A percentile compares a stretch with the other conserved stretches of the same genome.
phyloP scores from a whole-genome alignment of 2,113 vertebrate genomes.

The Australoheros scitulus region DNA sequence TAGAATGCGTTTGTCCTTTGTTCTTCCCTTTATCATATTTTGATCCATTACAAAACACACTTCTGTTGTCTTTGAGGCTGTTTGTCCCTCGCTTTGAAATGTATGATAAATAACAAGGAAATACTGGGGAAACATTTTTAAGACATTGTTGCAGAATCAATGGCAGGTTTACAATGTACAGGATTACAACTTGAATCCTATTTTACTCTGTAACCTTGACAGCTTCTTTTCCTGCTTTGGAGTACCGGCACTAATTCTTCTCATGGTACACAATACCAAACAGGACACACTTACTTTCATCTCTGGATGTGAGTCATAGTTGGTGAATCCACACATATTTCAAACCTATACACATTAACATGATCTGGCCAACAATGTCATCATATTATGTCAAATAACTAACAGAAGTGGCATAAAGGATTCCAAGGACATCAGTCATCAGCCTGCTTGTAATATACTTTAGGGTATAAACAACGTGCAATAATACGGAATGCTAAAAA shows the following conservation, averaged over 20 bases:
- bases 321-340: constrained; percentile 57
- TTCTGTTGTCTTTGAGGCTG: constrained; percentile 12
- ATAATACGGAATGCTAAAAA: neutral
- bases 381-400: constrained; percentile 37
- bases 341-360: constrained; percentile 51
- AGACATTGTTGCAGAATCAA: constrained; percentile 52
- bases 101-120: constrained; percentile 39
- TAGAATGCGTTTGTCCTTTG: constrained; percentile 9
- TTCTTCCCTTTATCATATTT: constrained; percentile 14
- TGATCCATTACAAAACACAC: constrained; percentile 1
- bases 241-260: constrained; percentile 53
- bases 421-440: constrained; percentile 43
- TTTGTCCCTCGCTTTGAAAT: constrained; percentile 19
- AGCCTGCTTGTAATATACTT: neutral
- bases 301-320: constrained; percentile 48
- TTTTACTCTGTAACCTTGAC: constrained; percentile 64
- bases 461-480: neutral
- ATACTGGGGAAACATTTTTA: constrained; percentile 13
- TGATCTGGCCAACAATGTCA: constrained; percentile 31
- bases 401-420: constrained; percentile 36
- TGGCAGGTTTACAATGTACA: constrained; percentile 61
- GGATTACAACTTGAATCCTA: constrained; percentile 63
- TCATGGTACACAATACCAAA: constrained; percentile 48
- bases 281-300: constrained; percentile 53
- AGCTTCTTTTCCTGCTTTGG: constrained; percentile 56